Base-by-base conservation (phyloP, 2,888 invertebrate genomes). In the Ryuthela nishihirai region DNA sequence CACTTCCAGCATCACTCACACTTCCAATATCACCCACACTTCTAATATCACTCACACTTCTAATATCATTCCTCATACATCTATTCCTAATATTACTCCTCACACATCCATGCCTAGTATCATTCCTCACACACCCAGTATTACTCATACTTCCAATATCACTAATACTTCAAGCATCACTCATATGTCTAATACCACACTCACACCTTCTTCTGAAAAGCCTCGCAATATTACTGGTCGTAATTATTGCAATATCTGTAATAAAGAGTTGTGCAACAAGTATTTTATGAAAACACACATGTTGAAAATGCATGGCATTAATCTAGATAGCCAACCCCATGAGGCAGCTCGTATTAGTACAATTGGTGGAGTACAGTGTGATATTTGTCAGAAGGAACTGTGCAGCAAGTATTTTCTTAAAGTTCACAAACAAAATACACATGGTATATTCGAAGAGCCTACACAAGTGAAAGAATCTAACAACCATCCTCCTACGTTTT, bases 281-380 rank as follows among this genome's bases (percentile, higher is more conserved):
- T 99, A 99, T 75, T 99, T 99, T 76, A 91, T 99, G 87, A 93
- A 97, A 74, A 98, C 97, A 1, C 99, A 99, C 78, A 97, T 97
- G 92, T 87, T 94, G 73, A 85, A 95, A 73, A 97, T 99, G 91
- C 99, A 93, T 75, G 92, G 92, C 39, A 93, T 93, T 69, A 90
- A 91, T 72, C 85, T 93, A 44, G 91, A 92, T 75, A 90, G 89
- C 71, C 68, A 67, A 42, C 65, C 65, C 35, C 62, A 56, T 17
- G 70, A 69, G 45, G 91, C 90, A 18, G 87, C 91, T 29, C 50
- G 62, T 36, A 63, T 53, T 20, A 64, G 55, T 17, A 90, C 89
- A 73, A 87, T 92, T 34, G 92, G 92, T 5, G 93, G 93, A 20
- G 93, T 92, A 6, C 88, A 93, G 41, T 95, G 95, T 76, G 94